Percentiles rank a stretch among this genome's conserved stretches.
phyloP scores from a whole-genome alignment of 1,140 invertebrate species.

The Theocolax elegans region DNA sequence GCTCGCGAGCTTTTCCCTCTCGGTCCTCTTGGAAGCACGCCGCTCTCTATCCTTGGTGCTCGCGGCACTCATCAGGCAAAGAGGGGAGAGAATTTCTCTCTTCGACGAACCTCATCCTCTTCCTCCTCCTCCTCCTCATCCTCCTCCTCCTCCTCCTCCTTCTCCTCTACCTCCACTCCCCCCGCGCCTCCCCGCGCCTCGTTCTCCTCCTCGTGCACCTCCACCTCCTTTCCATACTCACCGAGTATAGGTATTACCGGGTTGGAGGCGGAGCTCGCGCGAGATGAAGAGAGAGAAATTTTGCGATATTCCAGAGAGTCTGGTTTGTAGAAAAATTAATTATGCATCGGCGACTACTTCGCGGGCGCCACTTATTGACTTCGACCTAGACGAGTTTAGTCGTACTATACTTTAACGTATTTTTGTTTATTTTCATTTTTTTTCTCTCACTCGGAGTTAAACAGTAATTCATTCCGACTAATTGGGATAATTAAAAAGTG shows the following conservation, averaged over 20 bases:
- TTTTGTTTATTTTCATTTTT: too few species aligned
- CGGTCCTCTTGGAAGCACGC: constrained; percentile 2
- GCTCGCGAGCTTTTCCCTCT: constrained; percentile 6
- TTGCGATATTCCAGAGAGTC: background rate
- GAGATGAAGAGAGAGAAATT: background rate
- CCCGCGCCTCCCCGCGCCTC: constrained; percentile 43
- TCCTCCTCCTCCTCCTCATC: constrained; percentile 25
- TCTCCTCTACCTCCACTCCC: too few species aligned
- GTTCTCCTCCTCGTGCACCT: constrained; percentile 37
- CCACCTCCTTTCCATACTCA: constrained; percentile 35
- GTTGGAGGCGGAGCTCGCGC: too few species aligned
- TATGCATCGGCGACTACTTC: background rate
- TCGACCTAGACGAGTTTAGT: too few species aligned
- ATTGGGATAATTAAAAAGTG: too few species aligned
- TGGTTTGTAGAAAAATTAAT: constrained; percentile 24
- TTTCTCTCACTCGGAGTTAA: too few species aligned
- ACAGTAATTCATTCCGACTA: too few species aligned
- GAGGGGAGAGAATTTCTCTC: constrained; percentile 49
- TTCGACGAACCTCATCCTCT: constrained; percentile 40
- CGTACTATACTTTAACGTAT: too few species aligned
- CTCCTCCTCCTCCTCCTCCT: constrained; percentile 41
- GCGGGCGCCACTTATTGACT: too few species aligned
- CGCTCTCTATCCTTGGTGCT: constrained; percentile 12
- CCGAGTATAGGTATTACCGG: constrained; percentile 48
- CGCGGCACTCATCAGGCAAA: constrained; percentile 34